phyloP scores from a whole-genome alignment of 2,888 invertebrate species.

The Diarsia brunnea region DNA sequence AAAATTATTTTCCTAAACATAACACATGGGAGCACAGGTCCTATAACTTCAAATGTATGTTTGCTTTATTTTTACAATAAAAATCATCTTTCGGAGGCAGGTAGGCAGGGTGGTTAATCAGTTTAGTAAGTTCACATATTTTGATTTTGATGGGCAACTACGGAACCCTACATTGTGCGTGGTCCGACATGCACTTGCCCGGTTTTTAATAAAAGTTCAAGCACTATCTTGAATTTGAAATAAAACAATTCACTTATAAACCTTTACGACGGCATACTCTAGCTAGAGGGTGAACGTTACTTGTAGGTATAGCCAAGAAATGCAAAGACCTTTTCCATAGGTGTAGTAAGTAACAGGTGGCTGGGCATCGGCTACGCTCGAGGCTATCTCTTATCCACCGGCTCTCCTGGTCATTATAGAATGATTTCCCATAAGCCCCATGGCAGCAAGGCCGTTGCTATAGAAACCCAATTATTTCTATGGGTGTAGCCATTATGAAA shows the following conservation, averaged over 20 bases:
- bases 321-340: constrained; percentile 24
- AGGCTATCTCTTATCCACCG: constrained; percentile 29
- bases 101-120: too few species aligned
- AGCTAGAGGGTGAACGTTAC: too few species aligned
- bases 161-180: too few species aligned
- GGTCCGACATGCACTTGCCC: too few species aligned
- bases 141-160: too few species aligned
- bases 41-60: too few species aligned
- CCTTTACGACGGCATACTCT: constrained; percentile 11
- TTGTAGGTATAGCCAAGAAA: constrained; percentile 26
- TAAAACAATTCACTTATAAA: constrained; percentile 25
- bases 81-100: too few species aligned
- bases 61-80: too few species aligned
- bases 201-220: constrained; percentile 33
- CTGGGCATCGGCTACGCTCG: constrained; percentile 10
- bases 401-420: constrained; percentile 36
- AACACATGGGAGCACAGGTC: too few species aligned
- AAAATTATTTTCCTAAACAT: too few species aligned
- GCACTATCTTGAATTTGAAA: constrained; percentile 11
- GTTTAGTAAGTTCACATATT: too few species aligned
- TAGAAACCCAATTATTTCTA: constrained; percentile 45
- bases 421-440: constrained; percentile 45
- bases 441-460: constrained; percentile 45
- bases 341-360: constrained; percentile 32
- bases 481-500: constrained; percentile 41